Evolutionary conservation across 2,888 invertebrate genomes (phyloP).

Genomic region (Melieria crassipennis): DNA sequence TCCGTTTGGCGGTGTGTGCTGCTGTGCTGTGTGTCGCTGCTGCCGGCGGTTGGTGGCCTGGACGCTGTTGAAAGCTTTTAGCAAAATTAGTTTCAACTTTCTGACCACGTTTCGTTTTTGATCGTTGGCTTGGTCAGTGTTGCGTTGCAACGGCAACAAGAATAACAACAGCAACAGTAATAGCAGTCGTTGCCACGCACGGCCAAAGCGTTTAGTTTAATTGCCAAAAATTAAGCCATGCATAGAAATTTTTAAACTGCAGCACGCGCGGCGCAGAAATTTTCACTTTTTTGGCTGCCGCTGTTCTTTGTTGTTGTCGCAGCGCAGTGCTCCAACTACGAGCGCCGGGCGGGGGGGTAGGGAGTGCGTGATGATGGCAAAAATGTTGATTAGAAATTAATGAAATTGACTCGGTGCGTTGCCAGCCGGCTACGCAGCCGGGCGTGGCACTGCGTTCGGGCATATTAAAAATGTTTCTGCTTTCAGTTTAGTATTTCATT

Average conservation of each 20-base stretch:
- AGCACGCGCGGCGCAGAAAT: neutral
- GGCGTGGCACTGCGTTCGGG: too few species aligned
- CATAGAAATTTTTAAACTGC: slow-evolving; percentile 23
- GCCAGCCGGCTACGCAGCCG: neutral
- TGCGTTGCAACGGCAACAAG: slow-evolving; percentile 53
- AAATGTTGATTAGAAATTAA: slow-evolving; percentile 28
- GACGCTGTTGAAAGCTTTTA: slow-evolving; percentile 52
- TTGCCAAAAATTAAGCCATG: slow-evolving; percentile 33
- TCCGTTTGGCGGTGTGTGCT: too few species aligned
- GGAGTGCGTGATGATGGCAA: neutral
- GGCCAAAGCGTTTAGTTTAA: slow-evolving; percentile 37
- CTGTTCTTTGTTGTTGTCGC: neutral
- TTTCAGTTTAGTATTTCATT: too few species aligned
- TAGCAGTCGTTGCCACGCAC: neutral
- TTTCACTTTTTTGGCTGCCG: neutral
- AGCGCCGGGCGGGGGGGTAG: too few species aligned
- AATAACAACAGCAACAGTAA: neutral
- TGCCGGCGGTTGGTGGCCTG: too few species aligned
- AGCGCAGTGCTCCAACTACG: neutral
- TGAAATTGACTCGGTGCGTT: slow-evolving; percentile 16
- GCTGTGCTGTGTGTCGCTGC: too few species aligned
- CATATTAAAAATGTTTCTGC: too few species aligned
- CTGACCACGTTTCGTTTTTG: slow-evolving; percentile 63
- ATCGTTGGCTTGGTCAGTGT: slow-evolving; percentile 61
- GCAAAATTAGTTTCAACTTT: slow-evolving; percentile 65